Evolutionary conservation across 2,797 vertebrate species (phyloP), one percentile per base, ranked within the genome.

Genomic region (Galago senegalensis): DNA sequence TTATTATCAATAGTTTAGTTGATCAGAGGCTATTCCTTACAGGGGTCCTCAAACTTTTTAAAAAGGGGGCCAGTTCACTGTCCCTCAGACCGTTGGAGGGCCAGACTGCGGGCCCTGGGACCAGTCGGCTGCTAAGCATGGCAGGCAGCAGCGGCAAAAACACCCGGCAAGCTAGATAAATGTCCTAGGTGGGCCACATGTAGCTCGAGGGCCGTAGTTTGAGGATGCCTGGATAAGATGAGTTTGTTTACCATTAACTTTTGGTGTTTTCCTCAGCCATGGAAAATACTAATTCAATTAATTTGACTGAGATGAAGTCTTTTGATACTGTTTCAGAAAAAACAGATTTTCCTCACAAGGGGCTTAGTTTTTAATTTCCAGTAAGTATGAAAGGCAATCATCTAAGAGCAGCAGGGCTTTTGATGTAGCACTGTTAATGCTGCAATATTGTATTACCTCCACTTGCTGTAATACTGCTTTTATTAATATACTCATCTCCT

Each of bases 361-460:
- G 60, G 53, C 31, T 94, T 91, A 79, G 43, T 81, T 97, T 96
- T 95, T 96, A 95, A 98, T 96, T 97, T 97, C 72, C 61, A 93
- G 8, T 87, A 85, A 87, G 77, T 67, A 93, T 94, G 87, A 97
- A 97, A 97, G 69, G 87, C 84, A 89, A 96, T 75, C 72, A 94
- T 95, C 56, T 94, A 88, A 96, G 63, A 90, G 69, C 91, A 93
- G 69, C 17, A 83, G 40, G 60, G 63, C 46, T 97, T 97, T 69
- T 94, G 76, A 97, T 97, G 81, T 90, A 87, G 89, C 43, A 34
- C 86, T 84, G 91, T 94, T 95, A 97, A 96, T 95, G 17, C 61
- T 80, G 21, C 23, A 70, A 31, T 89, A 80, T 95, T 96, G 89
- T 91, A 95, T 97, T 97, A 89, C 53, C 31, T 96, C 77, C 37